A percentile compares a stretch with the other conserved stretches of the same genome.
phyloP scores from a whole-genome alignment of 2,888 invertebrate species.

The Dynastes maya region DNA sequence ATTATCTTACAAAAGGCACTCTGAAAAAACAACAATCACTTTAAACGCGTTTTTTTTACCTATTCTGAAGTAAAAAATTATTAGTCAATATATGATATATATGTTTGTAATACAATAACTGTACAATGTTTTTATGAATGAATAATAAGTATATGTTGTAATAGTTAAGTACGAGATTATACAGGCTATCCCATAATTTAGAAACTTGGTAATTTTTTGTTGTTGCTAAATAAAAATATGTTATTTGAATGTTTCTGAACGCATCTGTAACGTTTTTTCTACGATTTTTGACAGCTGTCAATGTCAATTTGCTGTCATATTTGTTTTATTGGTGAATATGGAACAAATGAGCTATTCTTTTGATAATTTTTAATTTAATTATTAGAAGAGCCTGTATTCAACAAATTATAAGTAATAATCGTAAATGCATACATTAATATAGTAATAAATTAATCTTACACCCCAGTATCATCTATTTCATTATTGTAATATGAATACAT shows the following conservation, averaged over 20 bases:
- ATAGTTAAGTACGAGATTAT: neutral
- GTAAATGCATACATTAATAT: neutral
- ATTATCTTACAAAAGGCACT: conserved; percentile 63
- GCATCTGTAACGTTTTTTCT: no score
- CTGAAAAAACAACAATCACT: conserved; percentile 61
- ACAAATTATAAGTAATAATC: no score
- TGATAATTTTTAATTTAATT: no score
- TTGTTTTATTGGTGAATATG: no score
- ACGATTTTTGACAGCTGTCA: no score
- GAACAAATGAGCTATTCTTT: no score
- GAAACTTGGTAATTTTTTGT: no score
- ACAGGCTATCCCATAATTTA: neutral
- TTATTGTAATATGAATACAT: neutral
- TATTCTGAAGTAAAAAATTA: conserved; percentile 39
- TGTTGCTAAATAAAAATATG: no score
- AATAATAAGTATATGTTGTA: neutral
- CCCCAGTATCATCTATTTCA: no score
- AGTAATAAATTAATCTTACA: neutral
- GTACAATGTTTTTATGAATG: conserved; percentile 12
- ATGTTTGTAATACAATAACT: conserved; percentile 10
- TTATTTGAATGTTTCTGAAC: no score
- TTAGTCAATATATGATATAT: conserved; percentile 18
- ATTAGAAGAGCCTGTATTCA: no score
- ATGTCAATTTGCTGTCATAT: no score
- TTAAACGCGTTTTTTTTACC: conserved; percentile 43